Conservation (phyloP, 2,888 invertebrate genomes). For the Polydrusus pterygomalis region DNA sequence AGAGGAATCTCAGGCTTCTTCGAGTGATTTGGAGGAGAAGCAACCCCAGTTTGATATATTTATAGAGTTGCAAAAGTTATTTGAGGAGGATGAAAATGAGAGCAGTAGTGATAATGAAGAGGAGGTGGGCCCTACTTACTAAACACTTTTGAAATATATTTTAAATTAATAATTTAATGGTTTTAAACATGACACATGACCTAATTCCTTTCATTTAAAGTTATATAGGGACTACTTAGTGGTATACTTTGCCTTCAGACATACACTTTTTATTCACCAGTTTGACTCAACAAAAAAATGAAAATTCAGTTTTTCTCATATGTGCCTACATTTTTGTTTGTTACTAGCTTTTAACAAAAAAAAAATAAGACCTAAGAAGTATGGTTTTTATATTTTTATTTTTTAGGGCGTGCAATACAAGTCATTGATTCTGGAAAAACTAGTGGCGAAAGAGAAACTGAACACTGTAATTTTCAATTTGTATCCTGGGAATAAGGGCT, state of each 20-base stretch:
- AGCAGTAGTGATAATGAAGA: constrained; percentile 41
- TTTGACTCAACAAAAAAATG: too few species aligned
- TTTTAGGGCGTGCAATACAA: constrained; percentile 77
- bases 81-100: constrained; percentile 66
- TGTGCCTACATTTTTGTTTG: too few species aligned
- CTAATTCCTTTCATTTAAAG: too few species aligned
- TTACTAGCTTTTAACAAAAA: too few species aligned
- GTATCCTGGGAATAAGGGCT: constrained; percentile 94
- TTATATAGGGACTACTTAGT: too few species aligned
- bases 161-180: too few species aligned
- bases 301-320: too few species aligned
- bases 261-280: too few species aligned
- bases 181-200: too few species aligned
- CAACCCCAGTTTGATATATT: constrained; percentile 68
- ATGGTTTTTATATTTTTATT: constrained; percentile 2
- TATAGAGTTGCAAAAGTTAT: constrained; percentile 70
- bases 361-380: too few species aligned
- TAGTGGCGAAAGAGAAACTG: constrained; percentile 88
- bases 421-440: constrained; percentile 87
- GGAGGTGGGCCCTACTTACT: too few species aligned
- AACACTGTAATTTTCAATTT: constrained; percentile 93
- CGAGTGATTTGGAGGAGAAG: constrained; percentile 31
- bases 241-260: too few species aligned
- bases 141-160: not conserved
- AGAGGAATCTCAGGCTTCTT: constrained; percentile 41